Percentiles rank a stretch among this genome's conserved stretches.
Conservation (phyloP, 2,113 vertebrate genomes). For the Hippotragus niger region DNA sequence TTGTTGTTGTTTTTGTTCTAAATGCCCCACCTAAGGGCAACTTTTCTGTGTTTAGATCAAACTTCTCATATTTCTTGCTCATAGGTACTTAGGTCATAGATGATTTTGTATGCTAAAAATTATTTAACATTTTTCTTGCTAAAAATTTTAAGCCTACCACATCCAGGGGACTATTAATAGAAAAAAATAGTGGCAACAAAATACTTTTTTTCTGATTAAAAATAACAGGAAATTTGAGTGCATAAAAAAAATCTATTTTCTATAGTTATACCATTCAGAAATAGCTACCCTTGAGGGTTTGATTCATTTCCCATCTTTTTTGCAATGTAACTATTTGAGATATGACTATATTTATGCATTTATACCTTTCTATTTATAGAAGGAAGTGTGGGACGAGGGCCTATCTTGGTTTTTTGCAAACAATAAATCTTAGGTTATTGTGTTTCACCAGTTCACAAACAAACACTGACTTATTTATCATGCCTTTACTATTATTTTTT, state of each 20-base stretch:
- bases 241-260: background rate
- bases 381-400: background rate
- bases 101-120: slow-evolving; percentile 45
- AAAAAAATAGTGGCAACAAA: slow-evolving; percentile 49
- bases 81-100: slow-evolving; percentile 24
- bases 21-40: background rate
- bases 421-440: background rate
- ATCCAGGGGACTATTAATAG: slow-evolving; percentile 36
- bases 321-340: background rate
- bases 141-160: slow-evolving; percentile 40
- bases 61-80: slow-evolving; percentile 48
- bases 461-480: background rate
- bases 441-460: background rate
- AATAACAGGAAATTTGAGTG: slow-evolving; percentile 30
- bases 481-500: background rate
- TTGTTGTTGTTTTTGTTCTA: slow-evolving; percentile 17
- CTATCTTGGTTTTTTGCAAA: background rate
- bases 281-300: background rate
- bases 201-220: slow-evolving; percentile 51
- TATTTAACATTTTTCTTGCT: slow-evolving; percentile 62
- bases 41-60: slow-evolving; percentile 42
- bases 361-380: background rate
- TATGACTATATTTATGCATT: background rate
- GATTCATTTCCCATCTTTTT: background rate
- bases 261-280: background rate